Evolutionary conservation across 2,888 invertebrate genomes (phyloP).

Genomic region (Drosophila anceps): DNA sequence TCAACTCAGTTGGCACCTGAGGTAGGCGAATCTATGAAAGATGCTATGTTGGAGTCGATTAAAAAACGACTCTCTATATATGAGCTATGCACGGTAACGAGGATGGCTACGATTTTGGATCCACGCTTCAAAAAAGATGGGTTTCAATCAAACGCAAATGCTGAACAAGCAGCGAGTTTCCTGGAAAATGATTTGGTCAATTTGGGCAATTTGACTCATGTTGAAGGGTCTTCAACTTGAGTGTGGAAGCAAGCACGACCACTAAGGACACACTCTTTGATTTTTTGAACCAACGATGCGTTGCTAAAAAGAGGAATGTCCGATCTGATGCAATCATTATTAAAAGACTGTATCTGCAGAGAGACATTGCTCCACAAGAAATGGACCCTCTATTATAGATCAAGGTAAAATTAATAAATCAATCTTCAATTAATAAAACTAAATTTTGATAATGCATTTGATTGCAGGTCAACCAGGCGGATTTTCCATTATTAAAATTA

Average conservation of each 20-base stretch:
- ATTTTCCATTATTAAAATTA: neutral
- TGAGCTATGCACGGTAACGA: neutral
- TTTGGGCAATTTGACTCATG: neutral
- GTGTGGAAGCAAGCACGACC: neutral
- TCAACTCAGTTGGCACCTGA: conserved; percentile 14
- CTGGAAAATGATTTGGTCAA: neutral
- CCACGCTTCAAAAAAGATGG: neutral
- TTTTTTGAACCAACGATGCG: neutral
- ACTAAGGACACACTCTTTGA: neutral
- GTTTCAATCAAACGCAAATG: neutral
- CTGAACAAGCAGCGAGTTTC: neutral
- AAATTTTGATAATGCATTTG: neutral
- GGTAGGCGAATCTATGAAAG: neutral
- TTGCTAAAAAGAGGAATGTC: neutral
- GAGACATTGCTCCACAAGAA: neutral
- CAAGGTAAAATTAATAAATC: neutral
- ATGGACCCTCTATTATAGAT: conserved; percentile 1
- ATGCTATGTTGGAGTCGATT: neutral
- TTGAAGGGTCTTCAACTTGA: neutral
- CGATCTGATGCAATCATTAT: neutral
- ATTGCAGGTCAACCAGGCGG: neutral
- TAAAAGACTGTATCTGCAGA: neutral
- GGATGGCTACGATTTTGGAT: neutral
- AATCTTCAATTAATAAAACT: neutral
- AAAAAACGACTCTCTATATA: neutral